Base-by-base conservation (phyloP, 2,888 invertebrate species). In the Hirtodrosophila trivittata region DNA sequence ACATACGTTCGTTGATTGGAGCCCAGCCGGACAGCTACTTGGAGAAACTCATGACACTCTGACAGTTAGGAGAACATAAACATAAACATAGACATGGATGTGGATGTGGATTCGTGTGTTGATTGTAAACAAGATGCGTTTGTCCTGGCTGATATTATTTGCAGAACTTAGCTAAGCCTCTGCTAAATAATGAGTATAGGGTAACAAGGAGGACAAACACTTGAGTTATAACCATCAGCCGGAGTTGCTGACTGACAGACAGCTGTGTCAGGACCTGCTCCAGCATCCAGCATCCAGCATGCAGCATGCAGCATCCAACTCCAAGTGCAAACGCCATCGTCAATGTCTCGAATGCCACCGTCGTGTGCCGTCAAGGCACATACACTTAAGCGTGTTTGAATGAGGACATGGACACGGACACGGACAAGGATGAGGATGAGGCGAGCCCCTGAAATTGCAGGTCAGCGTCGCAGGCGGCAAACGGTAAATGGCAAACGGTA, bases 391-490 rank as follows among this genome's bases (percentile, higher is more conserved):
- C 30, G 46, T 12, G 21, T 54, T 8, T 13, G 41, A 21, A n/a
- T 33, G 33, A 43, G 13, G 42, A 8, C 18, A 21, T 5, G 18
- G 5, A 21, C 18, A 21, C 18, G 33, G 9, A 16, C 10, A 30
- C 21, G 6, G 18, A 38, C 39, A 14, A 16, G 39, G 13, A 30
- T 25, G 37, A 32, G 46, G 38, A 8, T 8, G n/a, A n/a, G 28
- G 5, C 9, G 33, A 8, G 30, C 30, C 8, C 7, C n/a, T 30
- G 25, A 12, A 30, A 9, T 12, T 18, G 37, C 52, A 58, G 72
- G 63, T 66, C 83, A 72, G 68, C 47, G 39, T 47, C 54, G 55
- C 58, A 69, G 67, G 69, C 65, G 65, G 54, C 50, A 50, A 55
- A 63, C 13, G 42, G 38, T 21, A 30, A 65, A 49, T n/a, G 42